Base-by-base conservation (phyloP, 2,113 vertebrate species). In the Microtus montanus region DNA sequence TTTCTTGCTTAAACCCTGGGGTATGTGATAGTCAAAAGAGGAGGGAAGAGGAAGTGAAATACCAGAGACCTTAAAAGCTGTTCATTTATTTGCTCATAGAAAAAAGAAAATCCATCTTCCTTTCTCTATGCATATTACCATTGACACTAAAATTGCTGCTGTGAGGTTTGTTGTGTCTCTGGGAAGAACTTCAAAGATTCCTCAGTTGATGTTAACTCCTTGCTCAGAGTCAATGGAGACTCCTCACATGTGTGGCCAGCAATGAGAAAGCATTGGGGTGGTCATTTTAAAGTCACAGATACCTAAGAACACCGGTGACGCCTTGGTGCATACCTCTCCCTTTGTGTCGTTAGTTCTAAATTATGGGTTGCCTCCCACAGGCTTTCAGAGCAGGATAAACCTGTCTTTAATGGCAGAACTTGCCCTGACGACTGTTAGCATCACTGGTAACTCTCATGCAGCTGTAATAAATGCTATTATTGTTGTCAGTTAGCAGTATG, bases 181-280 rank as follows among this genome's bases (percentile, higher is more conserved):
- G 38, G 92, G 97, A 96, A 87, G 95, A 95, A 88, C 97, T 93
- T 64, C 92, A 97, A 96, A 86, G 52, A 63, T 98, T 97, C 97
- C 91, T 90, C 94, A 94, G 96, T 83, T 87, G 64, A 83, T 94
- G 89, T 96, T 97, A 96, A 96, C 93, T 93, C 97, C 93, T 83
- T 90, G 22, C 90, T 97, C 93, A 96, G 30, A 91, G 71, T 64
- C 80, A 82, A 33, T 87, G 64, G 9, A 71, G 92, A 49, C 92
- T 92, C n/a, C 64, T 63, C 5, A 5, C 41, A 61, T 68, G 82
- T 88, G 68, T 77, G 82, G 14, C 89, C n/a, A 84, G 35, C 70
- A 71, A 54, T 79, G 58, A 87, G 49, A 87, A 66, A 66, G 7
- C 22, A 89, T 70, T 93, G 75, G 52, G 78, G 38, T 52, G 64